Evolutionary conservation across 64 coral and sea anemone genomes (phyloP).

Genomic region (Acropora tenuis): DNA sequence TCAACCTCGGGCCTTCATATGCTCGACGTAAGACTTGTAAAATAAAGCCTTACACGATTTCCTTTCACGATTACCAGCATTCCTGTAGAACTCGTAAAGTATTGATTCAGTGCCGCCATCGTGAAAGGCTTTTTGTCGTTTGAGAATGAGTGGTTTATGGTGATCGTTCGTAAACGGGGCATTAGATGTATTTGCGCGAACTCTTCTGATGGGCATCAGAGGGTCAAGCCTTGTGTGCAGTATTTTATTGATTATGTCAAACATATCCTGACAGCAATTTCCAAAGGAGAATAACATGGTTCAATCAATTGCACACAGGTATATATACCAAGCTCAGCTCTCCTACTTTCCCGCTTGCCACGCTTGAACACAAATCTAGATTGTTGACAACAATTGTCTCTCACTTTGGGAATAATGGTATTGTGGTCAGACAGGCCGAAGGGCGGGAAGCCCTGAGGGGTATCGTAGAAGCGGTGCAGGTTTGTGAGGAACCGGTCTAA

Average conservation of each 20-base stretch:
- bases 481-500: background rate
- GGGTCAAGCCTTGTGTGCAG: slow-evolving; percentile 14
- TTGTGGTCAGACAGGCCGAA: background rate
- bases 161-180: background rate
- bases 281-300: background rate
- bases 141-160: slow-evolving; percentile 19
- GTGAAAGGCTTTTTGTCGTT: slow-evolving; percentile 28
- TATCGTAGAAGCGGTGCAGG: background rate
- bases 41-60: background rate
- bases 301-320: slow-evolving; percentile 42
- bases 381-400: background rate
- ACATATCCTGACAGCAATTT: slow-evolving; percentile 17
- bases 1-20: background rate
- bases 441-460: background rate
- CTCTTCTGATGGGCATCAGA: slow-evolving; percentile 14
- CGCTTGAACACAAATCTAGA: slow-evolving; percentile 25
- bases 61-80: slow-evolving; percentile 18
- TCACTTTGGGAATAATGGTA: background rate
- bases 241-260: background rate
- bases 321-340: slow-evolving; percentile 28
- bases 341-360: slow-evolving; percentile 2
- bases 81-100: background rate
- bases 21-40: slow-evolving; percentile 6
- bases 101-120: slow-evolving; percentile 2
- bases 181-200: slow-evolving; percentile 3